Base-by-base conservation (phyloP, 2,113 vertebrate species). In the Solea senegalensis region DNA sequence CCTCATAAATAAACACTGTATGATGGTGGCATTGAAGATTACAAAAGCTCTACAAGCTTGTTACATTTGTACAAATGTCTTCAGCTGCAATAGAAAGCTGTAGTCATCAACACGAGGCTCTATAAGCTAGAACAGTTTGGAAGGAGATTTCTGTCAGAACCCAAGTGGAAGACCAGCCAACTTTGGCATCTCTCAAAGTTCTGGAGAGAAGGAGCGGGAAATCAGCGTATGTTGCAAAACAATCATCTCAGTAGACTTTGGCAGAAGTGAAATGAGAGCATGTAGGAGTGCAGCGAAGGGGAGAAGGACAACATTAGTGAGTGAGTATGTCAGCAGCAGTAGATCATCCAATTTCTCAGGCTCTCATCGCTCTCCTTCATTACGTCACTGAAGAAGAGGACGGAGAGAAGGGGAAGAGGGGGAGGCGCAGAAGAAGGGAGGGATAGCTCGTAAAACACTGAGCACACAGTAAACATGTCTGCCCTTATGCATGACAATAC, bases 381-480 rank as follows among this genome's bases (percentile, higher is more conserved):
- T 94, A 96, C 94, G 87, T 95, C 92, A 95, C 87, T 89, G 67
- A 83, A 72, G 69, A 81, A 54, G 77, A 72, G 21, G 65, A 74
- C 56, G 65, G 69, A 55, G 53, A 75, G 34, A 41, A 61, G 16
- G 60, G 89, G 62, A 74, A 61, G 56, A 72, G 58, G 40, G 41
- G 61, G 68, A 81, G 68, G 57, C 16, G 7, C 62, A 15, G 43
- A 50, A 59, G 59, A 49, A 59, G 69, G 81, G 78, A 40, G 91
- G 91, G 89, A 86, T 94, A 89, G 93, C 91, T 95, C 94, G 94
- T 95, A 95, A 96, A 96, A 92, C 90, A 95, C 89, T 75, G 74
- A 85, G 91, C 94, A 92, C 89, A 94, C 93, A 94, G 95, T 95
- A 96, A 96, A 96, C 94, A 96, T 93, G 94, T 96, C 95, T 94